These are phyloP conservation scores for Zoanthus gigantus DNA, from an alignment of 92 coral and sea anemone species.

Conservation along the genomic window DNA sequence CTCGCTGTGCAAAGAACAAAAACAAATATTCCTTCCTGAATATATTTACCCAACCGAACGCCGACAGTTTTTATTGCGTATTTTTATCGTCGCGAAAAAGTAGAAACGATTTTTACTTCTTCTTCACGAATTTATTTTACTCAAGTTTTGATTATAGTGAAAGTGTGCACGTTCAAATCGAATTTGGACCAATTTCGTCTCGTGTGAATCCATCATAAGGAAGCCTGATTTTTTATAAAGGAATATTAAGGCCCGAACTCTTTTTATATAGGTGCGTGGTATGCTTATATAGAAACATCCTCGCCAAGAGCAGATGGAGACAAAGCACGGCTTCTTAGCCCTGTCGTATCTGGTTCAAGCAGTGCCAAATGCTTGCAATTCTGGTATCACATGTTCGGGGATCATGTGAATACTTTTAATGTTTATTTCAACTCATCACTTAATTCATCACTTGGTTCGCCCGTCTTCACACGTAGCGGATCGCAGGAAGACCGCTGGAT, in stretches of 20 bases:
- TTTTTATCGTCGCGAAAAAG: too few species aligned
- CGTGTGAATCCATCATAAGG: neutral
- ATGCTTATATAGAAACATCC: constrained; percentile 69
- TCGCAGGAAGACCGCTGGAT: constrained; percentile 82
- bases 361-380: constrained; percentile 75
- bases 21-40: too few species aligned
- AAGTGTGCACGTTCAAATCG: too few species aligned
- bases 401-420: constrained; percentile 61
- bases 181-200: too few species aligned
- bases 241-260: neutral
- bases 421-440: constrained; percentile 62
- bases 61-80: too few species aligned
- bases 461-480: constrained; percentile 68
- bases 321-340: constrained; percentile 81
- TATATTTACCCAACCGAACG: too few species aligned
- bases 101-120: too few species aligned
- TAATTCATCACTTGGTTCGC: constrained; percentile 63
- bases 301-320: constrained; percentile 24
- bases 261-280: constrained; percentile 67
- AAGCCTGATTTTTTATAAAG: neutral
- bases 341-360: constrained; percentile 59
- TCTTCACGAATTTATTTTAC: too few species aligned
- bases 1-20: too few species aligned
- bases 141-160: too few species aligned
- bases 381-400: constrained; percentile 95